Percentiles rank a stretch among this genome's conserved stretches.
phyloP scores from a whole-genome alignment of 2,797 vertebrate genomes.

The Gobionotothen gibberifrons region DNA sequence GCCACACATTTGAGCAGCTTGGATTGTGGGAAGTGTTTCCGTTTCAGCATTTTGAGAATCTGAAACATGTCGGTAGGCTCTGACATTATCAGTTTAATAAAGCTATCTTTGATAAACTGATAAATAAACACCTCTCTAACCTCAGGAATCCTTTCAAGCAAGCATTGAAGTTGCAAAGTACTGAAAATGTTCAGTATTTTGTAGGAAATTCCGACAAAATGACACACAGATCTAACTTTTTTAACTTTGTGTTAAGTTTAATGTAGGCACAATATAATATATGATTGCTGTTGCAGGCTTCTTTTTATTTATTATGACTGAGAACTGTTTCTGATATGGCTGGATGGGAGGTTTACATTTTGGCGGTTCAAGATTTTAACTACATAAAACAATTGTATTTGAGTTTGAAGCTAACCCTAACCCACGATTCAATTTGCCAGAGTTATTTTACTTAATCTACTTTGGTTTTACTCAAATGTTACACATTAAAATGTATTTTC shows the following conservation, averaged over 20 bases:
- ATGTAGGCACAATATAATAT: no score
- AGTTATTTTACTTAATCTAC: background rate
- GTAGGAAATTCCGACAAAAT: background rate
- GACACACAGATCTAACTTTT: no score
- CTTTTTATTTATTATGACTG: no score
- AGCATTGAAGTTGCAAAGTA: no score
- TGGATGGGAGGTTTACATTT: background rate
- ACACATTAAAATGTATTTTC: no score
- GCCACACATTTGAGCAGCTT: conserved; percentile 23
- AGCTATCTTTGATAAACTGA: no score
- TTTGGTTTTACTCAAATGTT: no score
- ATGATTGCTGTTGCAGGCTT: no score
- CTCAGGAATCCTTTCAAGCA: background rate
- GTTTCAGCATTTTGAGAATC: background rate
- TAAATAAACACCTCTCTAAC: background rate
- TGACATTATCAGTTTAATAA: background rate
- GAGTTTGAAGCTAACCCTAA: background rate
- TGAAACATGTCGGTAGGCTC: background rate
- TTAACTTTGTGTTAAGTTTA: no score
- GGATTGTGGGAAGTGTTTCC: conserved; percentile 24
- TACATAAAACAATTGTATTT: background rate
- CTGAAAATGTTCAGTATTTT: background rate
- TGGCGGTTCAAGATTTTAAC: background rate
- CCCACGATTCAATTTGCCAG: background rate
- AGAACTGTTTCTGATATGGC: no score